phyloP scores from a whole-genome alignment of 1,140 invertebrate genomes.

The Drosophila varians region DNA sequence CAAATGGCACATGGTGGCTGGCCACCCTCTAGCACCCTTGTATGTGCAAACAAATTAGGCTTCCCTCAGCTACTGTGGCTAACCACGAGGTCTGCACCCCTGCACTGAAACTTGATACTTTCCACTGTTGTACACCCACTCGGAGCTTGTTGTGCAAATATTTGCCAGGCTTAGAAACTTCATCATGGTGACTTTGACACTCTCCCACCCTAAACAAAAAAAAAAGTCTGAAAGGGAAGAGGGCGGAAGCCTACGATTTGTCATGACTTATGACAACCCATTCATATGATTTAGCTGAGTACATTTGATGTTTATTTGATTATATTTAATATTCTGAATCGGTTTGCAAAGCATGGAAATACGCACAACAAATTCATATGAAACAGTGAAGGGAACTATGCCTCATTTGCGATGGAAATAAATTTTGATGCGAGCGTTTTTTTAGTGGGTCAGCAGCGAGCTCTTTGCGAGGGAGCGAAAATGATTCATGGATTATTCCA shows the following conservation, averaged over 20 bases:
- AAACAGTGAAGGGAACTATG: constrained; percentile 6
- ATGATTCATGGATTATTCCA: constrained; percentile 59
- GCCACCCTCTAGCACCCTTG: constrained; percentile 16
- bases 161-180: constrained; percentile 65
- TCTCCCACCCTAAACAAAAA: constrained; percentile 2
- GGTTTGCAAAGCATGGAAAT: constrained; percentile 21
- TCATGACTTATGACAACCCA: constrained; percentile 59
- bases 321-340: constrained; percentile 43
- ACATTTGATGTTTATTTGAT: constrained; percentile 52
- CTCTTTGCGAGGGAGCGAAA: constrained; percentile 1
- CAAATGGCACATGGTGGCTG: not conserved
- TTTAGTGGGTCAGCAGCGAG: constrained; percentile 35
- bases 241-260: constrained; percentile 51
- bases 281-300: constrained; percentile 59
- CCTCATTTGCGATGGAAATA: constrained; percentile 49
- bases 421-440: constrained; percentile 28
- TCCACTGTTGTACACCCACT: constrained; percentile 17
- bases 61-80: constrained; percentile 53
- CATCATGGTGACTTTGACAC: constrained; percentile 62
- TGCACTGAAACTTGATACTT: constrained; percentile 63
- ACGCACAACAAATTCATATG: not conserved
- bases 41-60: constrained; percentile 65
- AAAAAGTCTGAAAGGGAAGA: constrained; percentile 15
- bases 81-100: constrained; percentile 62
- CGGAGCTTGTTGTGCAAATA: constrained; percentile 66